Base-by-base conservation (phyloP, 1,140 invertebrate species). In the Drosophila orena region DNA sequence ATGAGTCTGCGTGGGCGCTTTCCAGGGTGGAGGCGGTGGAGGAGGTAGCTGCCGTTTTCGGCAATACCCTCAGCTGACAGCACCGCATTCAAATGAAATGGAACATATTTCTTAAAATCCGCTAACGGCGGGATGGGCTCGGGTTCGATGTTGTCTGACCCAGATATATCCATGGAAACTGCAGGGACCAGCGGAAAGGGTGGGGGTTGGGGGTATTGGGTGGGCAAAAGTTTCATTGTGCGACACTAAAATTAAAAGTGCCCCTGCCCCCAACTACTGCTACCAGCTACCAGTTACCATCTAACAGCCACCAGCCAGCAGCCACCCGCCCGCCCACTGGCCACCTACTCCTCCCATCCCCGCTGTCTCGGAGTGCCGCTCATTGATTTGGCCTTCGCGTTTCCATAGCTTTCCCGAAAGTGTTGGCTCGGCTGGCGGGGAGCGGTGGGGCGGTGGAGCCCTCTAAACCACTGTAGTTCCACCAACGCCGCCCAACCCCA, bases 381-480 rank as follows among this genome's bases (percentile, higher is more conserved):
- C 81, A 85, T 80, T 84, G 80, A 85, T 76, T 84, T 84, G 27
- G 43, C 53, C 58, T 55, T 52, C 44, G 53, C 35, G 30, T 35
- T 40, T 43, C 17, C 52, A 20, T 30, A 15, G 38, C 17, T 34
- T 27, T 20, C 3, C 20, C 40, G 14, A 52, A 43, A 42, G 15
- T 30, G 47, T 27, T 27, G 46, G 11, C 12, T 3, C n/a, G 15
- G 2, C 30, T 30, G 30, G 30, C 30, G 40, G 42, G 40, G 37
- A 30, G 30, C 30, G 24, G 12, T 20, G 17, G 37, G 46, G 22
- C 4, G 57, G 15, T 22, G 37, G 27, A 43, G 24, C 42, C 37
- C 73, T 81, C 68, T 81, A 77, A 81, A 81, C 30, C 30, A 81
- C 83, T 75, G 53, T 83, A 83, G 79, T 81, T 81, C 54, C 70